Evolutionary conservation across 2,888 invertebrate genomes (phyloP).

Genomic region (Hydrotaea cyrtoneurina): DNA sequence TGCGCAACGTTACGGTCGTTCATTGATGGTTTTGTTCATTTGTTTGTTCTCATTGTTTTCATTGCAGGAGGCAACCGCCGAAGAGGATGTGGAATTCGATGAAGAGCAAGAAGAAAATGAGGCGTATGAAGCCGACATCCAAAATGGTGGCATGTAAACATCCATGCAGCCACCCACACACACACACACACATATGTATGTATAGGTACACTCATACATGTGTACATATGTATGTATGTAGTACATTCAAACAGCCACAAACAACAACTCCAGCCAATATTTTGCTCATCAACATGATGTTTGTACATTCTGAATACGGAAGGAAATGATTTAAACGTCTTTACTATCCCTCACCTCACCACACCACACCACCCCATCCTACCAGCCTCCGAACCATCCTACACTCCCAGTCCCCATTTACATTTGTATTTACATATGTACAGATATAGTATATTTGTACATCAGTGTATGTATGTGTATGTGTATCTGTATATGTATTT

Average conservation of each 20-base stretch:
- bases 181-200: slow-evolving; percentile 44
- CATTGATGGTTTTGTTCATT: slow-evolving; percentile 47
- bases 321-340: slow-evolving; percentile 33
- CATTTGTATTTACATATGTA: background rate
- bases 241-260: slow-evolving; percentile 23
- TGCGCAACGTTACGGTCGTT: slow-evolving; percentile 18
- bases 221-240: slow-evolving; percentile 26
- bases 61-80: slow-evolving; percentile 83
- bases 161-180: background rate
- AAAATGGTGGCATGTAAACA: slow-evolving; percentile 75
- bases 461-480: background rate
- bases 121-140: slow-evolving; percentile 75
- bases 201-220: slow-evolving; percentile 17
- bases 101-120: slow-evolving; percentile 81
- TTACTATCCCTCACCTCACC: background rate
- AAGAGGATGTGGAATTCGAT: slow-evolving; percentile 84
- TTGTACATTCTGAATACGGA: background rate
- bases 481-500: slow-evolving; percentile 1
- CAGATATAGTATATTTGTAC: background rate
- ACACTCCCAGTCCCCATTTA: slow-evolving; percentile 1
- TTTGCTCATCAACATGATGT: slow-evolving; percentile 29
- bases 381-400: background rate
- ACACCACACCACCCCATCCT: background rate
- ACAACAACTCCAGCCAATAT: slow-evolving; percentile 31
- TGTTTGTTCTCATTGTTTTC: slow-evolving; percentile 54